phyloP scores from a whole-genome alignment of 1,140 invertebrate genomes.

The Saccostrea echinata region DNA sequence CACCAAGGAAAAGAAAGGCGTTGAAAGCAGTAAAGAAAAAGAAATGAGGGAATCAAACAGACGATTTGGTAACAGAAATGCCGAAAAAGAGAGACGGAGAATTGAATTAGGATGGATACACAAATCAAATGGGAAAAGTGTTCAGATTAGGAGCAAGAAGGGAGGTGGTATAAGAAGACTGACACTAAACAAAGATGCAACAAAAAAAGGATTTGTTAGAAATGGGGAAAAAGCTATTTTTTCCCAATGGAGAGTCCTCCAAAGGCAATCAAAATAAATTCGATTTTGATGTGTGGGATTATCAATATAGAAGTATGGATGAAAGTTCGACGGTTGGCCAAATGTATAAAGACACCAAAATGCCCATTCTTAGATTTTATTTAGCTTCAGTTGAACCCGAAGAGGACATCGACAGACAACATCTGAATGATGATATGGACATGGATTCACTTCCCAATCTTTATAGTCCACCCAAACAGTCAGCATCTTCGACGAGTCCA shows the following conservation, averaged over 20 bases:
- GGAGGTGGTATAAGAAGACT: slow-evolving; percentile 50
- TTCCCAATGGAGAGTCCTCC: slow-evolving; percentile 38
- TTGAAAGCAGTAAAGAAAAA: slow-evolving; percentile 6
- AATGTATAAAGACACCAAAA: slow-evolving; percentile 49
- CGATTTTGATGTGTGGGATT: neutral
- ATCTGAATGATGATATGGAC: neutral
- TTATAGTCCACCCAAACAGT: neutral
- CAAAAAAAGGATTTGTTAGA: slow-evolving; percentile 40
- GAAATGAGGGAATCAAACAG: too few species aligned
- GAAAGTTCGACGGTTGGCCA: slow-evolving; percentile 30
- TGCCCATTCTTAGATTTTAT: slow-evolving; percentile 48
- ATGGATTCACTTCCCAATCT: neutral
- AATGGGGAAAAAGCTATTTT: slow-evolving; percentile 44
- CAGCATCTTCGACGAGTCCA: neutral
- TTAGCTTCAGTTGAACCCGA: slow-evolving; percentile 32
- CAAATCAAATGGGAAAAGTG: slow-evolving; percentile 39
- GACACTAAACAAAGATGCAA: slow-evolving; percentile 39
- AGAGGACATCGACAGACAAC: neutral
- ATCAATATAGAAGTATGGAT: slow-evolving; percentile 38
- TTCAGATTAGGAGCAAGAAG: slow-evolving; percentile 43
- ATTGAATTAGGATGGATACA: slow-evolving; percentile 37
- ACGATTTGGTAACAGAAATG: too few species aligned
- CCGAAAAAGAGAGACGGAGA: neutral
- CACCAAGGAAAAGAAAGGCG: neutral
- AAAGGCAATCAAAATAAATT: neutral